Evolutionary conservation across 2,888 invertebrate genomes (phyloP).

Genomic region (Abscondita cerata): DNA sequence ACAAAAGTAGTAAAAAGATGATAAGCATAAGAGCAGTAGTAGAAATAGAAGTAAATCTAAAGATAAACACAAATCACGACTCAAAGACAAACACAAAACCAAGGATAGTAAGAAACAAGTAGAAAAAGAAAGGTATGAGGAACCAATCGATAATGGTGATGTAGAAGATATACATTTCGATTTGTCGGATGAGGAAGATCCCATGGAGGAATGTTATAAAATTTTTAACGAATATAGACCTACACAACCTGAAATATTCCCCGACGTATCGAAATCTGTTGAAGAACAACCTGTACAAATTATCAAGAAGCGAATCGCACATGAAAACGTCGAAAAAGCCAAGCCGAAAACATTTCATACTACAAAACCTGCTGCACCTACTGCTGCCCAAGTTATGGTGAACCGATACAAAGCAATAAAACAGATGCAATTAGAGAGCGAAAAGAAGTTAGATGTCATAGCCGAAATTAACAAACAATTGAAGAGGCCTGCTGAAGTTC

Average conservation of each 20-base stretch:
- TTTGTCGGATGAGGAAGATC: slow-evolving; percentile 58
- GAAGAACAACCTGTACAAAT: slow-evolving; percentile 3
- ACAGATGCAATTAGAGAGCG: slow-evolving; percentile 52
- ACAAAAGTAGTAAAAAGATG: slow-evolving; percentile 45
- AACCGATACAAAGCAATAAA: slow-evolving; percentile 60
- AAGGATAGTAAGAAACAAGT: slow-evolving; percentile 20
- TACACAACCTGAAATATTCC: slow-evolving; percentile 35
- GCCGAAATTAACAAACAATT: slow-evolving; percentile 51
- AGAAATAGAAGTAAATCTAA: slow-evolving; percentile 42
- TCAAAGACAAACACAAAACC: slow-evolving; percentile 33
- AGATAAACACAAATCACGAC: slow-evolving; percentile 43
- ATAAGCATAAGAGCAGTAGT: slow-evolving; percentile 33
- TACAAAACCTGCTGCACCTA: slow-evolving; percentile 63
- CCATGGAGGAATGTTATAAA: slow-evolving; percentile 80
- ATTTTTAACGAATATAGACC: slow-evolving; percentile 84
- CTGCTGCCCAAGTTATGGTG: slow-evolving; percentile 61
- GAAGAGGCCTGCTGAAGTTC: slow-evolving; percentile 13
- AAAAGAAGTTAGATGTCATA: slow-evolving; percentile 54
- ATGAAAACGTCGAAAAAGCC: slow-evolving; percentile 65
- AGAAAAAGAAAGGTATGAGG: no score
- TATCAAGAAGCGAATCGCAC: slow-evolving; percentile 76
- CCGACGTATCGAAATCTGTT: not conserved
- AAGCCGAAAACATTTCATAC: slow-evolving; percentile 59
- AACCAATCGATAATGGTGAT: not conserved
- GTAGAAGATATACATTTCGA: not conserved